phyloP scores from a whole-genome alignment of 1,140 invertebrate species.

The Tachypleus tridentatus region DNA sequence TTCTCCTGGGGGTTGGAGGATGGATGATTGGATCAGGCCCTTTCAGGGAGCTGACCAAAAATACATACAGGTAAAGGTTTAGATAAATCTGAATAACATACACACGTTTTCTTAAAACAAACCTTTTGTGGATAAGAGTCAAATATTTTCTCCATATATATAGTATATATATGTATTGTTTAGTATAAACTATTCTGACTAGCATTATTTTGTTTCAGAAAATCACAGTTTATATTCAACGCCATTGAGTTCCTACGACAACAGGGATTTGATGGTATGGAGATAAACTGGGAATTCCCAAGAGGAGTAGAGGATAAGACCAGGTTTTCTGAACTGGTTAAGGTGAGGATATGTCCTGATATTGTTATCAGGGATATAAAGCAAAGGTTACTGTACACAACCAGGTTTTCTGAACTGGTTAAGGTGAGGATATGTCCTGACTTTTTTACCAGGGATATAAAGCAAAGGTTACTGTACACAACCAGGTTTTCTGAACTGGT shows the following conservation, averaged over 20 bases:
- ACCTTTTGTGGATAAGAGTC: neutral
- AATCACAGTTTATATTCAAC: slow-evolving; percentile 91
- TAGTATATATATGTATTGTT: neutral
- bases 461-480: no score
- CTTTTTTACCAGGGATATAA: no score
- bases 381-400: no score
- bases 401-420: no score
- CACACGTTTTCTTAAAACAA: neutral
- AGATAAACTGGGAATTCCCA: slow-evolving; percentile 95
- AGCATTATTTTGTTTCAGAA: slow-evolving; percentile 49
- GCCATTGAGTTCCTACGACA: slow-evolving; percentile 82
- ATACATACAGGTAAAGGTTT: slow-evolving; percentile 35
- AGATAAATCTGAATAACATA: no score
- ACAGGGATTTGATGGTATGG: slow-evolving; percentile 87
- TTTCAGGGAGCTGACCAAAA: slow-evolving; percentile 68
- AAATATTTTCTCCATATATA: neutral
- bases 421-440: no score
- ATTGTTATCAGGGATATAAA: neutral
- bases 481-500: neutral
- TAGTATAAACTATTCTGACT: neutral
- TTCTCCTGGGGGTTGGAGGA: slow-evolving; percentile 81
- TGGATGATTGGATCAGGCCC: slow-evolving; percentile 87
- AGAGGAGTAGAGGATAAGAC: slow-evolving; percentile 62
- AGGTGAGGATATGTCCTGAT: slow-evolving; percentile 25
- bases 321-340: slow-evolving; percentile 28